Conservation (phyloP, 2,888 invertebrate species). For the Cyclophora albipunctata region DNA sequence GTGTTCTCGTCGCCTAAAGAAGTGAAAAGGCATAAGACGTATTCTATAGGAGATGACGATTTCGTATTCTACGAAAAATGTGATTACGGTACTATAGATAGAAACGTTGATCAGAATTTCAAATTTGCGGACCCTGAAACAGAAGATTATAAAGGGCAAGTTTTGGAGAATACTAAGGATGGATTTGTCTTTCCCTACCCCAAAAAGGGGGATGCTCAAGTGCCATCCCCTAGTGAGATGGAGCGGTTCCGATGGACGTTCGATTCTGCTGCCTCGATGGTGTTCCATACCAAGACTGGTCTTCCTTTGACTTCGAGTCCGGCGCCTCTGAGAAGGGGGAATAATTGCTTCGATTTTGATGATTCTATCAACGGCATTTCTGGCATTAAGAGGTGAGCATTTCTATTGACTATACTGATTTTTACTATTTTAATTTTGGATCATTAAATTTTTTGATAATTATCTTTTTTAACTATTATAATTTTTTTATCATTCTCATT, state of each 20-base stretch:
- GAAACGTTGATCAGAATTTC: constrained; percentile 25
- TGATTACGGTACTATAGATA: constrained; percentile 61
- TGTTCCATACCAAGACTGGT: constrained; percentile 87
- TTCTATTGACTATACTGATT: neutral
- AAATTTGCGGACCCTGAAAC: constrained; percentile 14
- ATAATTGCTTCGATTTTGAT: constrained; percentile 89
- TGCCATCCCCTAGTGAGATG: constrained; percentile 83
- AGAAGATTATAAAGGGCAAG: constrained; percentile 3
- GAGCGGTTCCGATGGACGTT: constrained; percentile 83
- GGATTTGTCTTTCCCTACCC: constrained; percentile 43
- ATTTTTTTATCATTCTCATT: neutral
- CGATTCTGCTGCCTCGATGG: constrained; percentile 87
- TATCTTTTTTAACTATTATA: neutral
- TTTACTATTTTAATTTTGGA: neutral
- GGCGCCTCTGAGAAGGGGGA: constrained; percentile 85
- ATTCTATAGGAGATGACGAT: constrained; percentile 52
- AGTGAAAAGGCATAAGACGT: constrained; percentile 55
- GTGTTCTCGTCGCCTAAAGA: constrained; percentile 51
- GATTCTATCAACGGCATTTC: constrained; percentile 85
- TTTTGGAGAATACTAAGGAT: neutral
- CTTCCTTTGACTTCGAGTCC: constrained; percentile 90
- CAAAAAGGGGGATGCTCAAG: constrained; percentile 38
- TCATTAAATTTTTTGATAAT: neutral
- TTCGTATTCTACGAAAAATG: constrained; percentile 61
- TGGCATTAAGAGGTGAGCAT: constrained; percentile 84